These are phyloP conservation scores for Tympanoctomys barrerae DNA, from an alignment of 2,797 vertebrate genomes.

Conservation along the genomic window DNA sequence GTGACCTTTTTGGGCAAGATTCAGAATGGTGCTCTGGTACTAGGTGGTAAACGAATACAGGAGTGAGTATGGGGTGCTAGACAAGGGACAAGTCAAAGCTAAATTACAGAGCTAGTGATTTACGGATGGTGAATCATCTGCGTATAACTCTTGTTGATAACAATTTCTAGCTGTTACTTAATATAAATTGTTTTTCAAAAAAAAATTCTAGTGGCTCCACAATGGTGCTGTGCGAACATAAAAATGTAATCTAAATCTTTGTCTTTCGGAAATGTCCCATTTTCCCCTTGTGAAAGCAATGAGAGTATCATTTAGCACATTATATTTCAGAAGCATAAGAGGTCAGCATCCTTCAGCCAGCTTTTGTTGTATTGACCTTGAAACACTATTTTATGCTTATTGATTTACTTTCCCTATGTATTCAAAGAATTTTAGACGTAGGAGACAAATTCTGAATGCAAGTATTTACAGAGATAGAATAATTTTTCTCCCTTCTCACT, in stretches of 20 bases:
- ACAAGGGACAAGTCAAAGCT: neutral
- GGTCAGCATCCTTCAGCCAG: neutral
- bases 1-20: neutral
- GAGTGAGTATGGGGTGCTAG: neutral
- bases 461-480: slow-evolving; percentile 30
- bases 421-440: slow-evolving; percentile 36
- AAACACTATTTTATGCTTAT: neutral
- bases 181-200: neutral
- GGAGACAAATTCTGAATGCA: slow-evolving; percentile 36
- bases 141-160: neutral
- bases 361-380: neutral
- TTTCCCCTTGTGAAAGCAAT: neutral
- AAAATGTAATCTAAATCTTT: neutral
- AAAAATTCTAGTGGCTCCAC: neutral
- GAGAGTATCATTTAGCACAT: neutral
- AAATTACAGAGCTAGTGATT: slow-evolving; percentile 36
- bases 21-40: neutral
- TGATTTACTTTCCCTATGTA: neutral
- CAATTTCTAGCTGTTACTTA: slow-evolving; percentile 37
- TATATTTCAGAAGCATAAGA: neutral
- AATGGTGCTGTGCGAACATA: neutral
- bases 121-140: neutral
- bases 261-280: neutral
- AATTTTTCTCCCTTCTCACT: neutral
- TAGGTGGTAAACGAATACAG: neutral